phyloP scores from a whole-genome alignment of 92 coral and sea anemone genomes.

The Phenganax marumi region DNA sequence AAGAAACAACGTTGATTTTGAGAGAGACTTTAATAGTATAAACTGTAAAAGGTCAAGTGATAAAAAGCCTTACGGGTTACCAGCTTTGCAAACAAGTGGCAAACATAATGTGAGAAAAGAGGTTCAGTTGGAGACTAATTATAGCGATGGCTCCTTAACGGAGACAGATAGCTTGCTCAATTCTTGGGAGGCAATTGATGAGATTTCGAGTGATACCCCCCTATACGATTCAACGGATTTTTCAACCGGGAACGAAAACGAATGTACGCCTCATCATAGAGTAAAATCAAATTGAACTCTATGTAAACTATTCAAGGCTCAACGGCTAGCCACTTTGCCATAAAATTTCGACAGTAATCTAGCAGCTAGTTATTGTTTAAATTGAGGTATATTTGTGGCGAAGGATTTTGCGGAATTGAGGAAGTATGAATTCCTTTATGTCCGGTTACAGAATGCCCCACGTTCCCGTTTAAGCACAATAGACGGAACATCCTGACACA shows the following conservation, averaged over 20 bases:
- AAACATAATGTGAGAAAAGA: neutral
- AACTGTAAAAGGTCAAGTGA: conserved; percentile 16
- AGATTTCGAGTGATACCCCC: neutral
- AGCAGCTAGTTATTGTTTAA: no score
- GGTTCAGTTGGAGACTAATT: neutral
- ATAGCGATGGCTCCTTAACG: neutral
- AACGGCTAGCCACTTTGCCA: no score
- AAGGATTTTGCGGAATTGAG: no score
- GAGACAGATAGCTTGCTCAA: neutral
- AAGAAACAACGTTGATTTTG: conserved; percentile 14
- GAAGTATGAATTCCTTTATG: neutral
- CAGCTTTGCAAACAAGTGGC: conserved; percentile 25
- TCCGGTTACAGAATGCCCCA: neutral
- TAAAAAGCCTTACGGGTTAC: conserved; percentile 40
- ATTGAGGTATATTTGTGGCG: no score
- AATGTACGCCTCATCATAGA: neutral
- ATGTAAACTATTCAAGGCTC: no score
- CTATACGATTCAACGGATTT: neutral
- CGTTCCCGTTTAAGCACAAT: neutral
- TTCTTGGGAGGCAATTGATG: conserved; percentile 24
- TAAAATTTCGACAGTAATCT: no score
- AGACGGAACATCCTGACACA: neutral
- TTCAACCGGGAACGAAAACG: conserved; percentile 21
- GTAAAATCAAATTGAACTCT: neutral
- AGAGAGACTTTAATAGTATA: neutral